Evolutionary conservation across 2,113 vertebrate species (phyloP).

Genomic region (Rhegmatorhina hoffmannsi): DNA sequence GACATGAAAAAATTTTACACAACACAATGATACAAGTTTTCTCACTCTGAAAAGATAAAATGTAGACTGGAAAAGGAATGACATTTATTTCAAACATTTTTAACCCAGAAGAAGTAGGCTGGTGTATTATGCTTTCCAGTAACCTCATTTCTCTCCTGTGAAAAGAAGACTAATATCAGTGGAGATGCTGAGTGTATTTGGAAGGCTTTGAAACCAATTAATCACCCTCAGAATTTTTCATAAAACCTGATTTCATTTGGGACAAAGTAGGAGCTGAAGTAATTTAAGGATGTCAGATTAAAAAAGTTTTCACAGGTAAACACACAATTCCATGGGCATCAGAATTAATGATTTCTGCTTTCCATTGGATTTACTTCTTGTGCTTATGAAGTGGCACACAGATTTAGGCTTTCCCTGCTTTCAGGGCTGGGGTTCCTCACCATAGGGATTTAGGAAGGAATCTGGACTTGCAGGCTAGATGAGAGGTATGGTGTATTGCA

Average conservation of each 20-base stretch:
- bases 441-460: conserved; percentile 27
- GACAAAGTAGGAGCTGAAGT: conserved; percentile 54
- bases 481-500: neutral
- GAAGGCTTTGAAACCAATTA: conserved; percentile 63
- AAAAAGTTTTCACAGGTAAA: conserved; percentile 63
- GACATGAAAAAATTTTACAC: neutral
- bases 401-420: neutral
- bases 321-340: conserved; percentile 9
- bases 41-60: conserved; percentile 6
- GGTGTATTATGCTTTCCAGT: conserved; percentile 33
- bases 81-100: conserved; percentile 39
- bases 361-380: conserved; percentile 5
- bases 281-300: conserved; percentile 59
- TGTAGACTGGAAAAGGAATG: conserved; percentile 7
- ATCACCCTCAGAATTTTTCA: conserved; percentile 51
- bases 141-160: conserved; percentile 61
- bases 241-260: conserved; percentile 52
- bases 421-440: neutral
- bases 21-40: neutral
- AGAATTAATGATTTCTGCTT: conserved; percentile 45
- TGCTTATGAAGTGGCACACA: neutral
- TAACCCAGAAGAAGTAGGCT: conserved; percentile 40
- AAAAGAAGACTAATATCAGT: conserved; percentile 45
- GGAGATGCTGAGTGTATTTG: conserved; percentile 28
- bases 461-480: neutral